A percentile compares a stretch with the other conserved stretches of the same genome.
These are phyloP conservation scores for Pachliopta kotzebuea DNA, from an alignment of 2,888 invertebrate genomes.

Conservation along the genomic window DNA sequence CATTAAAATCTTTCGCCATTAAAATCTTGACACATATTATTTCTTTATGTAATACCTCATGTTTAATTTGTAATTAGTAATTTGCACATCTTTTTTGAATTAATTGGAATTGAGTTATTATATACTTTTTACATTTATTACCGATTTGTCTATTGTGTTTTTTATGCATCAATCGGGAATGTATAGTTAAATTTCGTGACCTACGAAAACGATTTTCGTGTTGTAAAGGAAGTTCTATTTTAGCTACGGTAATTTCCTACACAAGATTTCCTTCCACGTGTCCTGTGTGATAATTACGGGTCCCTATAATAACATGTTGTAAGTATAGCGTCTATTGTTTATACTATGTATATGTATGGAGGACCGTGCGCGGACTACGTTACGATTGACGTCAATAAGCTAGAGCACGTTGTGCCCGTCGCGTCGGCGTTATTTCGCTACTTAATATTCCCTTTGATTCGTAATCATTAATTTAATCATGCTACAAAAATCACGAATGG, in stretches of 20 bases:
- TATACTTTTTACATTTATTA: no score
- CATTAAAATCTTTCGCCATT: no score
- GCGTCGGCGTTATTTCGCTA: neutral
- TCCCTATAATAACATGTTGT: neutral
- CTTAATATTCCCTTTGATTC: slow-evolving; percentile 1
- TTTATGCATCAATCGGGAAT: no score
- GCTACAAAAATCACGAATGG: neutral
- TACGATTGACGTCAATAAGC: slow-evolving; percentile 23
- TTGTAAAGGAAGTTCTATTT: neutral
- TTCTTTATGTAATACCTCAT: no score
- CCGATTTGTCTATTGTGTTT: no score
- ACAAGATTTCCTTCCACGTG: neutral
- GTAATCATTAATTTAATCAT: slow-evolving; percentile 6
- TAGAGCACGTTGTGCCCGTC: neutral
- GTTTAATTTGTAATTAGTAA: no score
- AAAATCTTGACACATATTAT: no score
- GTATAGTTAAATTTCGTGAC: no score
- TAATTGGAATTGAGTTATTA: no score
- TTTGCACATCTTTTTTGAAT: no score
- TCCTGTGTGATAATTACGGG: neutral
- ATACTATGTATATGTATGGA: neutral
- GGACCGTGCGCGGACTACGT: slow-evolving; percentile 10
- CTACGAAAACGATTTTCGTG: no score
- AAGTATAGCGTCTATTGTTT: neutral
- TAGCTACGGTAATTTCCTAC: neutral